Base-by-base conservation (phyloP, 2,888 invertebrate genomes). In the Abscondita cerata region DNA sequence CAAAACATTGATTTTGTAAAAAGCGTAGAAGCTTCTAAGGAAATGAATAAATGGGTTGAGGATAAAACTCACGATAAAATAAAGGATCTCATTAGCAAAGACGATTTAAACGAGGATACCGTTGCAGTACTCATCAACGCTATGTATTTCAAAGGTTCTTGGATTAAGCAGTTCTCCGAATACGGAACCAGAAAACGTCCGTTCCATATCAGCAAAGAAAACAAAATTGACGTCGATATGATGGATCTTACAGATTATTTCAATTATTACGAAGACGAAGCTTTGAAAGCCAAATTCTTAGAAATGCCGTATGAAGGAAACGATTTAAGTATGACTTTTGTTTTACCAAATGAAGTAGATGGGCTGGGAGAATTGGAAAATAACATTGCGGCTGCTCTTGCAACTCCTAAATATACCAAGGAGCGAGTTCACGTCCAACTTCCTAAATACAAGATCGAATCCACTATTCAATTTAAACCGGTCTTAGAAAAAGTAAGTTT, bases 401-500 rank as follows among this genome's bases (percentile, higher is more conserved):
- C 13, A 31, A 44, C 52, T 31, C 65, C 65, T 13, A 33, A 41
- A 4, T 51, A 34, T 36, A 3, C n/a, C 13, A 52, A 47, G 18
- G 40, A 67, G 36, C 54, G 59, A 15, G 68, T 71, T 15, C 15
- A 58, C 9, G 62, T 72, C 4, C 38, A 59, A 16, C 53, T 72
- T 33, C 72, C 72, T 1, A 69, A 64, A 54, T 72, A 71, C 56
- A 60, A 66, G 8, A 71, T 67, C 50, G 69, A 69, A 57, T 56
- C 62, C 1, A 52, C 56, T 6, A 63, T 67, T 16, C 82, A 89
- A 64, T 80, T 92, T 20, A 81, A 81, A 12, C 76, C 80, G 0
- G 71, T 85, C 11, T 76, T 92, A 50, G 76, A 82, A 13, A 83
- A 87, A 81, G 91, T 91, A 52, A 59, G 59, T 38, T 20, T 11